Evolutionary conservation across 2,888 invertebrate species (phyloP).

Genomic region (Petrolisthes manimaculis): DNA sequence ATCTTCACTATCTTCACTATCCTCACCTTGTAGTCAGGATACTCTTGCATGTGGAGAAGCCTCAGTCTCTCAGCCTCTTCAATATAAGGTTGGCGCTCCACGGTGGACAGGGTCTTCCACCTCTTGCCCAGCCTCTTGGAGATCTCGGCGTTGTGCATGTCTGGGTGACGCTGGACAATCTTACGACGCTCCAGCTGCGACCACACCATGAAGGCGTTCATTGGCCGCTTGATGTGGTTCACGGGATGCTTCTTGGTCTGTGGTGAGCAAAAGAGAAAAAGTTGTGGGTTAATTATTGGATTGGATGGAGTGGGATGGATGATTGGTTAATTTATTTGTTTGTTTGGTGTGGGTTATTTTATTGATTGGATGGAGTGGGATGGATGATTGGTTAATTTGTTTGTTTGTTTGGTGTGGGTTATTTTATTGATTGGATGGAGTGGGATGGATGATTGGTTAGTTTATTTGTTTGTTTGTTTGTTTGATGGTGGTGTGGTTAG

Average conservation of each 20-base stretch:
- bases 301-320: background rate
- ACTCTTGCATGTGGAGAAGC: constrained; percentile 59
- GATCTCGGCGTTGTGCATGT: constrained; percentile 56
- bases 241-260: constrained; percentile 97
- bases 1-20: too few relatives aligned
- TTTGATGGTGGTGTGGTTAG: too few relatives aligned
- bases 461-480: too few relatives aligned
- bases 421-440: background rate
- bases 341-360: background rate
- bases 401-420: background rate
- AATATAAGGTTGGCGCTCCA: constrained; percentile 48
- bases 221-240: constrained; percentile 97
- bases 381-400: background rate
- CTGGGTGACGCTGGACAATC: constrained; percentile 77
- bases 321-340: background rate
- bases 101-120: constrained; percentile 44
- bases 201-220: constrained; percentile 99
- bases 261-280: background rate
- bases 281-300: background rate
- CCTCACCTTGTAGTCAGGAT: constrained; percentile 66
- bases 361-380: background rate
- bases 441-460: background rate
- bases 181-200: constrained; percentile 96
- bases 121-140: constrained; percentile 65
- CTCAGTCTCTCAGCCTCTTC: constrained; percentile 59